phyloP scores from a whole-genome alignment of 2,888 invertebrate species.

The Drosophila nr. medialis region DNA sequence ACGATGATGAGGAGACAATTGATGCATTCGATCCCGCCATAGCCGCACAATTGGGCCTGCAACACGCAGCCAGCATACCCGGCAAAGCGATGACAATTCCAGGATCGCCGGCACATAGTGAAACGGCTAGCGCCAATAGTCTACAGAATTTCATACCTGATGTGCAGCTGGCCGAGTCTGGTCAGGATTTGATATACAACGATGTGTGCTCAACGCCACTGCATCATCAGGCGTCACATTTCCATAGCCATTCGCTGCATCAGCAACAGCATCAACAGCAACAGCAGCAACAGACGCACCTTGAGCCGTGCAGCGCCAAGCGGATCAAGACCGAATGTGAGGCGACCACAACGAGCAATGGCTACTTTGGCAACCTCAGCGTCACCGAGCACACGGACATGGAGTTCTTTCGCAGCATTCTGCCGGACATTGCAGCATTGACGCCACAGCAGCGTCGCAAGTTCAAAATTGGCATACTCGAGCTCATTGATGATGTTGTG shows the following conservation, averaged over 20 bases:
- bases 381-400: conserved; percentile 80
- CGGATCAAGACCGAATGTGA: conserved; percentile 83
- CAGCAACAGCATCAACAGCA: conserved; percentile 49
- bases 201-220: conserved; percentile 55
- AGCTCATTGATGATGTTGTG: conserved; percentile 85
- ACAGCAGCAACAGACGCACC: conserved; percentile 43
- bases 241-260: conserved; percentile 54
- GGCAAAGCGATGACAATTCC: conserved; percentile 27
- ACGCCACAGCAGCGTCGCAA: conserved; percentile 86
- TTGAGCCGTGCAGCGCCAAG: conserved; percentile 61
- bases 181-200: conserved; percentile 63
- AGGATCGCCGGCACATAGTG: conserved; percentile 76
- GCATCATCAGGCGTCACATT: conserved; percentile 51
- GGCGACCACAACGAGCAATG: conserved; percentile 64
- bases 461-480: conserved; percentile 86
- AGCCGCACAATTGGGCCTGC: conserved; percentile 61
- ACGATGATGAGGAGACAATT: conserved; percentile 83
- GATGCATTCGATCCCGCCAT: conserved; percentile 82
- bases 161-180: conserved; percentile 77
- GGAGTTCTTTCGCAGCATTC: conserved; percentile 86
- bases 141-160: conserved; percentile 83
- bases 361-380: conserved; percentile 58
- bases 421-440: conserved; percentile 86
- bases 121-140: conserved; percentile 82
- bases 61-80: conserved; percentile 26